phyloP scores from a whole-genome alignment of 2,797 vertebrate species.

The Australoheros facetus region DNA sequence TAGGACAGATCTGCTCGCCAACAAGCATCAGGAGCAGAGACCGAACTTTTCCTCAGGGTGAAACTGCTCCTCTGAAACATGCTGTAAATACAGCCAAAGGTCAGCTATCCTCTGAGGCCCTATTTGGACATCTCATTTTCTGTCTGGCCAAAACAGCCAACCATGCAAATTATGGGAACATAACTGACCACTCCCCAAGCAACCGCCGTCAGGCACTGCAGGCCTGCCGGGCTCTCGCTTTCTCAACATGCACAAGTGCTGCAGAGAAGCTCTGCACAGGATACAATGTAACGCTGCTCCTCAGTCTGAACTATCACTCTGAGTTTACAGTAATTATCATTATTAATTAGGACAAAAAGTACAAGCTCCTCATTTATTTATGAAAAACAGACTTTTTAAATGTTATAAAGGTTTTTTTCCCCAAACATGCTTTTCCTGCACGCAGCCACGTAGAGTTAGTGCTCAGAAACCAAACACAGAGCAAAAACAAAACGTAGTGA shows the following conservation, averaged over 20 bases:
- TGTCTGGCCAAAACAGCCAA: conserved; percentile 42
- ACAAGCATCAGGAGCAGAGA: conserved; percentile 16
- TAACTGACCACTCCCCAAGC: conserved; percentile 4
- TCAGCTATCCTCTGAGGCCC: conserved; percentile 8
- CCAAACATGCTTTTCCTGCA: too few relatives aligned
- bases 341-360: background rate
- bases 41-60: conserved; percentile 8
- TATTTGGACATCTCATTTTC: conserved; percentile 12
- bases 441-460: too few relatives aligned
- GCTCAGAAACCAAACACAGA: too few relatives aligned
- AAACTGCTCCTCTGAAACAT: conserved; percentile 26
- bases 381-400: background rate
- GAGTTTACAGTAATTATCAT: background rate
- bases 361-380: background rate
- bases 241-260: background rate
- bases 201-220: background rate
- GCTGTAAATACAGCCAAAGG: conserved; percentile 12
- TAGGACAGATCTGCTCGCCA: background rate
- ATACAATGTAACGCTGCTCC: background rate
- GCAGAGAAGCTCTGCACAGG: background rate
- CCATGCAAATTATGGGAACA: conserved; percentile 19
- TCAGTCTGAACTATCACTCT: background rate
- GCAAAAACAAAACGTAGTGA: too few relatives aligned
- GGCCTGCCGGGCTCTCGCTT: background rate
- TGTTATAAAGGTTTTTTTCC: background rate